phyloP scores from a whole-genome alignment of 2,888 invertebrate species.

The Mythimna vitellina region DNA sequence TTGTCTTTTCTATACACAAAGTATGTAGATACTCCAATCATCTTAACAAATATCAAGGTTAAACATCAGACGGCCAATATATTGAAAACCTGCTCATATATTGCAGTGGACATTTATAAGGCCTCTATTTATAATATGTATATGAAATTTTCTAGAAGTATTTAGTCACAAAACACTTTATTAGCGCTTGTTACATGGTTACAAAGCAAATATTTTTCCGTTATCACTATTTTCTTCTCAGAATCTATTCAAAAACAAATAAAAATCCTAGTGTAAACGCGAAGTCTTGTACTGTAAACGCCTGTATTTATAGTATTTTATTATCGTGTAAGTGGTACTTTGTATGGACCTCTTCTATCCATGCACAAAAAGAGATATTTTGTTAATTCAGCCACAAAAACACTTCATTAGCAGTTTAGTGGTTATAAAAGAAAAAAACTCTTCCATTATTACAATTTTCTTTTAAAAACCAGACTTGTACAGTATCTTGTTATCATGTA shows the following conservation, averaged over 20 bases:
- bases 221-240: slow-evolving; percentile 12
- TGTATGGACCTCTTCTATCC: too few species aligned
- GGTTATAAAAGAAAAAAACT: slow-evolving; percentile 9
- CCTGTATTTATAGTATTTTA: too few species aligned
- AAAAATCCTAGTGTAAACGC: too few species aligned
- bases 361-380: too few species aligned
- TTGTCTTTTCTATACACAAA: slow-evolving; percentile 32
- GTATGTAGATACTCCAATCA: slow-evolving; percentile 43
- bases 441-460: slow-evolving; percentile 16
- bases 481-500: slow-evolving; percentile 6
- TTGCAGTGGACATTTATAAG: slow-evolving; percentile 53
- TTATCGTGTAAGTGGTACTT: too few species aligned
- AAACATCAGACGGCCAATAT: slow-evolving; percentile 52
- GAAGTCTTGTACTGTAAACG: too few species aligned
- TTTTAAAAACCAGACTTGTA: slow-evolving; percentile 11
- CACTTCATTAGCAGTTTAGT: slow-evolving; percentile 10
- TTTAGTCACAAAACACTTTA: slow-evolving; percentile 10
- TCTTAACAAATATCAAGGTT: slow-evolving; percentile 64
- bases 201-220: slow-evolving; percentile 16
- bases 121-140: slow-evolving; percentile 52
- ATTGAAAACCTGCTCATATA: slow-evolving; percentile 59
- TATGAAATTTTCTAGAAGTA: slow-evolving; percentile 45
- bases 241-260: background rate
- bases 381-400: slow-evolving; percentile 4
- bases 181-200: slow-evolving; percentile 18